phyloP scores from a whole-genome alignment of 2,113 vertebrate genomes.

The Mormyrus iriodes region DNA sequence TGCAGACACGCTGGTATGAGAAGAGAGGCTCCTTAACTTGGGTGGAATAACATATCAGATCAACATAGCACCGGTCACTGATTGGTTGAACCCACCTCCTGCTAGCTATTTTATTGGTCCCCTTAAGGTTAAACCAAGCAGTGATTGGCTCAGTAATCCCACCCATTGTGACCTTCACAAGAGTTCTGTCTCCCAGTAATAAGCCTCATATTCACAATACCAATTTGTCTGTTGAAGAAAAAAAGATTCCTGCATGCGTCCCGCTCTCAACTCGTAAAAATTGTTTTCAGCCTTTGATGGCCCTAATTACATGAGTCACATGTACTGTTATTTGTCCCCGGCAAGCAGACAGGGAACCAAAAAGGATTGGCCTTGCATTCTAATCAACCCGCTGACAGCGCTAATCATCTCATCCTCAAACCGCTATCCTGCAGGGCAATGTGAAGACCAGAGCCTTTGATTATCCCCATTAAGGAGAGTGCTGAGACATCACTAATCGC shows the following conservation, averaged over 20 bases:
- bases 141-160: not conserved
- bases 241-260: not conserved
- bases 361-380: not conserved
- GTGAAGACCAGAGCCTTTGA: not conserved
- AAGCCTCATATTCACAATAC: not conserved
- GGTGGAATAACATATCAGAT: not conserved
- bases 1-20: not conserved
- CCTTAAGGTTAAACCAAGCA: not conserved
- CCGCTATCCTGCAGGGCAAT: not conserved
- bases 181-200: not conserved
- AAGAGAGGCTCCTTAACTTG: not conserved
- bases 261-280: not conserved
- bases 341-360: not conserved
- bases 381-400: conserved; percentile 4
- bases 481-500: not conserved
- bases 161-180: not conserved
- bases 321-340: not conserved
- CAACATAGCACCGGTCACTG: not conserved
- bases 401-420: conserved; percentile 10
- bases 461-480: not conserved
- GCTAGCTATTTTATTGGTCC: not conserved
- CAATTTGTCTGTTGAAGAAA: not conserved
- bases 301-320: conserved; percentile 4
- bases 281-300: conserved; percentile 10
- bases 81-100: not conserved